These are phyloP conservation scores for Myotis findleyi DNA, from an alignment of 2,797 vertebrate species.

Conservation along the genomic window DNA sequence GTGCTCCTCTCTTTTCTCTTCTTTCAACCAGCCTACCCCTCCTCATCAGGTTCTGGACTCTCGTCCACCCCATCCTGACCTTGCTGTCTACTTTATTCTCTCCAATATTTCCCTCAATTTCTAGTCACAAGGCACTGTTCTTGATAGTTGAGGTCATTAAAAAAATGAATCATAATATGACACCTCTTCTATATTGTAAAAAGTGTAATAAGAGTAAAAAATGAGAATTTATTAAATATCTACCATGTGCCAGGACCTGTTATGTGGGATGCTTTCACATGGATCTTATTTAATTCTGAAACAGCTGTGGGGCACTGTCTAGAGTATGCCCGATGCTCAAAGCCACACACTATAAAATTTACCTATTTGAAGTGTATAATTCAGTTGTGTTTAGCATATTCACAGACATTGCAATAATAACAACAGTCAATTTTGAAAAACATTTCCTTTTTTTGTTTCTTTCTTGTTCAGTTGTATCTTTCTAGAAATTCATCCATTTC, in stretches of 20 bases:
- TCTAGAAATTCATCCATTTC: neutral
- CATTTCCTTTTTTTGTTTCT: neutral
- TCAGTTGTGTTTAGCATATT: neutral
- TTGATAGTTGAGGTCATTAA: conserved; percentile 6
- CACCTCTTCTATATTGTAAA: conserved; percentile 12
- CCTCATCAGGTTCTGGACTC: neutral
- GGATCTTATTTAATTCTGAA: neutral
- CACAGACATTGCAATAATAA: neutral
- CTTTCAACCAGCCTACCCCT: neutral
- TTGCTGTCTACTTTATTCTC: neutral
- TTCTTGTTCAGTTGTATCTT: neutral
- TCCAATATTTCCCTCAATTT: neutral
- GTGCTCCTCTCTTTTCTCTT: neutral
- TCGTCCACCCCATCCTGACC: neutral
- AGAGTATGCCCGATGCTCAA: no score
- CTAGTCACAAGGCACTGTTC: neutral
- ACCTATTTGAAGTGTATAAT: neutral
- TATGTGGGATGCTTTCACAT: neutral
- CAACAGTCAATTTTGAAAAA: neutral
- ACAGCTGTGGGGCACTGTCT: neutral
- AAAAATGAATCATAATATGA: conserved; percentile 39
- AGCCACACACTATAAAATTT: neutral
- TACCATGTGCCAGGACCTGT: neutral
- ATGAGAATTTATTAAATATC: neutral
- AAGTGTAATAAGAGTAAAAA: neutral